A percentile compares a stretch with the other conserved stretches of the same genome.
Conservation (phyloP, 2,888 invertebrate genomes). For the Drepanosiphum platanoidis region DNA sequence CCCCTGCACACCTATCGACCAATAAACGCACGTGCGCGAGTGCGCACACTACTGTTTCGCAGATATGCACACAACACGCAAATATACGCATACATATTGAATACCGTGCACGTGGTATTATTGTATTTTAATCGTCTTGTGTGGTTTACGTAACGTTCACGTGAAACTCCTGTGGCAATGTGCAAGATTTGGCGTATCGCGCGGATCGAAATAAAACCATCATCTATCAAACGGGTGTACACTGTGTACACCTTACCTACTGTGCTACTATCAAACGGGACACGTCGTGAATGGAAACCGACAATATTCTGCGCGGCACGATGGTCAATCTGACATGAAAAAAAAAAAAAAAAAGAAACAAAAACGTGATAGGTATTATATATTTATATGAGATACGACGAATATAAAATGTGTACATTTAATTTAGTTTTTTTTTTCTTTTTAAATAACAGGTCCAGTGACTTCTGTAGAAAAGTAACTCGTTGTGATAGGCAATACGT, state of each 20-base stretch:
- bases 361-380: not conserved
- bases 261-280: too few relatives aligned
- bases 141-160: constrained; percentile 37
- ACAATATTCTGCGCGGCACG: constrained; percentile 39
- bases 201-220: constrained; percentile 33
- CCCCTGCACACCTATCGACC: not conserved
- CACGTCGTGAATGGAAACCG: constrained; percentile 37
- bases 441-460: constrained; percentile 42
- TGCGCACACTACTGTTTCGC: not conserved
- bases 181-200: constrained; percentile 21
- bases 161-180: not conserved
- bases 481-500: not conserved
- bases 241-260: too few relatives aligned
- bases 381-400: not conserved
- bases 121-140: constrained; percentile 41
- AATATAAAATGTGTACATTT: not conserved
- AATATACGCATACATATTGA: not conserved
- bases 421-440: not conserved
- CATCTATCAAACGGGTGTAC: constrained; percentile 44
- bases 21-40: not conserved
- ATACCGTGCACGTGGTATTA: too few relatives aligned
- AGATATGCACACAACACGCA: not conserved
- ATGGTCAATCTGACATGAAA: constrained; percentile 42
- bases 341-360: constrained; percentile 18
- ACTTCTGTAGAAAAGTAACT: constrained; percentile 29